Evolutionary conservation across 2,113 vertebrate species (phyloP).

Genomic region (Micromys minutus): DNA sequence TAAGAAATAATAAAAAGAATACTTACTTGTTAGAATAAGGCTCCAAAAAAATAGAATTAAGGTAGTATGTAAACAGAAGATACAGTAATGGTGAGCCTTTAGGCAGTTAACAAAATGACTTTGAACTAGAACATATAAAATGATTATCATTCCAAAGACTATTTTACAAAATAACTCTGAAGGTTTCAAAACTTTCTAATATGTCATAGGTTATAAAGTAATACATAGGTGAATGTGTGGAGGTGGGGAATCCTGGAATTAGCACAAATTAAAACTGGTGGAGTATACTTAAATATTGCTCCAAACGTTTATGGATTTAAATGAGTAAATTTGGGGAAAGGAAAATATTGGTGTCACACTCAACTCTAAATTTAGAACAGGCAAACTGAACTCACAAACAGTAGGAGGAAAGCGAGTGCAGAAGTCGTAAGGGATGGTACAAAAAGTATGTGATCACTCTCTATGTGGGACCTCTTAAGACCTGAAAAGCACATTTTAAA

Average conservation of each 20-base stretch:
- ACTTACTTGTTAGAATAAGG: background rate
- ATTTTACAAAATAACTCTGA: background rate
- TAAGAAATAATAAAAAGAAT: background rate
- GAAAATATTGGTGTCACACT: background rate
- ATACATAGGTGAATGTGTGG: background rate
- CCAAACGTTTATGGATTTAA: background rate
- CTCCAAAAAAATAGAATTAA: background rate
- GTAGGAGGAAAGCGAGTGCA: background rate
- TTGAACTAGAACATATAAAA: background rate
- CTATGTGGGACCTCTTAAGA: background rate
- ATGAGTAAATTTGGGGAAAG: background rate
- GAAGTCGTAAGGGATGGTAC: background rate
- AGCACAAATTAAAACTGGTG: background rate
- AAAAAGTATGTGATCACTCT: slow-evolving; percentile 12
- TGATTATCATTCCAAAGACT: background rate
- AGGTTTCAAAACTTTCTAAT: background rate
- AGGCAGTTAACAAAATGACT: background rate
- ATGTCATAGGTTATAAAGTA: background rate
- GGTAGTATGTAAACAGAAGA: background rate
- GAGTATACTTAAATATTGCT: background rate
- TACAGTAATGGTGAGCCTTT: background rate
- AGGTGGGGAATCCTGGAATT: background rate
- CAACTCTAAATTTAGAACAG: background rate
- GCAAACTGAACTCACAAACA: background rate
- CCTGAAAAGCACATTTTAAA: background rate